phyloP scores from a whole-genome alignment of 1,140 invertebrate species.

The Drosophila kurseongensis region DNA sequence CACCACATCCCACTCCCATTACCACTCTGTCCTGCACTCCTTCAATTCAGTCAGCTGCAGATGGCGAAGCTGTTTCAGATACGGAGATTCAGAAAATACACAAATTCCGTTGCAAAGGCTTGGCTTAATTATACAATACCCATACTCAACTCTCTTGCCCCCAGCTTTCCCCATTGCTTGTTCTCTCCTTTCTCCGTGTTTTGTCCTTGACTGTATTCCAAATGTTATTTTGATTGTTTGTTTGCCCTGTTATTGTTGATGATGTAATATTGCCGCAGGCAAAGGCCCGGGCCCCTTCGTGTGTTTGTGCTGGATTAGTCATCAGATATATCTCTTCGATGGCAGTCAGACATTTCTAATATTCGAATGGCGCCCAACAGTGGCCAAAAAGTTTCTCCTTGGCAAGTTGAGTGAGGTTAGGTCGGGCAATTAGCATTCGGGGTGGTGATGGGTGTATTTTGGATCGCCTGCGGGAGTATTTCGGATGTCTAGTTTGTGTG shows the following conservation, averaged over 20 bases:
- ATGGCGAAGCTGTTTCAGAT: conserved; percentile 2
- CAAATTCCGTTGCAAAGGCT: conserved; percentile 3
- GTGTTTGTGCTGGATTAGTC: conserved; percentile 33
- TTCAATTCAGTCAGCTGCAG: conserved; percentile 4
- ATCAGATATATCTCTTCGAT: conserved; percentile 30
- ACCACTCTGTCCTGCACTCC: background rate
- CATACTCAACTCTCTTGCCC: conserved; percentile 14
- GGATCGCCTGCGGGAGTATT: background rate
- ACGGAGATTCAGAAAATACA: background rate
- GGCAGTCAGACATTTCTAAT: conserved; percentile 42
- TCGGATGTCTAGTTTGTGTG: background rate
- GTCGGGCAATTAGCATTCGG: conserved; percentile 34
- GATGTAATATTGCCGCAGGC: conserved; percentile 50
- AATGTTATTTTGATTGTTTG: conserved; percentile 50
- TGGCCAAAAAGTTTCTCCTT: background rate
- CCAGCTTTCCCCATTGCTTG: background rate
- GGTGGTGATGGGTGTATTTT: background rate
- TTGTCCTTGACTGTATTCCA: conserved; percentile 48
- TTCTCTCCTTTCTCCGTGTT: background rate
- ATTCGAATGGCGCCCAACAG: conserved; percentile 43
- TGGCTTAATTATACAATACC: conserved; percentile 38
- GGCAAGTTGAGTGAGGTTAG: conserved; percentile 27
- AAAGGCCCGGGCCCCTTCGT: conserved; percentile 13
- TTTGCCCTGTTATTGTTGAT: conserved; percentile 38
- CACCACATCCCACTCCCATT: background rate